phyloP scores from a whole-genome alignment of 2,888 invertebrate genomes.

The Amiota mariae region DNA sequence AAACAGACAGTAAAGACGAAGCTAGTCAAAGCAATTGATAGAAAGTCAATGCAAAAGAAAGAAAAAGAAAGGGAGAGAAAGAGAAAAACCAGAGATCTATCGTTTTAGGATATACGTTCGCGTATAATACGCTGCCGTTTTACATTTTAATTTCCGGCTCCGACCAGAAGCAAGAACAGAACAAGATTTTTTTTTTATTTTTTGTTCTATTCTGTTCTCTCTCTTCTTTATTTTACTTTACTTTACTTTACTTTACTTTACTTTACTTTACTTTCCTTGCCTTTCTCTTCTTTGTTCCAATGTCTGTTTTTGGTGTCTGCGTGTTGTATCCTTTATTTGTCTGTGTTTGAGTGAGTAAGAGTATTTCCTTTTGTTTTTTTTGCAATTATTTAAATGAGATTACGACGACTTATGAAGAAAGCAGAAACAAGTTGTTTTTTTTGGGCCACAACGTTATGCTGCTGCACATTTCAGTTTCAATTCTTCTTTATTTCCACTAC shows the following conservation, averaged over 20 bases:
- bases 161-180: constrained; percentile 25
- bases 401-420: constrained; percentile 55
- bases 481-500: too few relatives aligned
- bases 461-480: constrained; percentile 39
- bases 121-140: constrained; percentile 63
- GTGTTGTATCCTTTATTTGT: neutral
- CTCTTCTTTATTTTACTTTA: constrained; percentile 31
- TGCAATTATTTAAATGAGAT: constrained; percentile 66
- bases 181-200: constrained; percentile 20
- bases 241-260: too few relatives aligned
- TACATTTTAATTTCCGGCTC: constrained; percentile 65
- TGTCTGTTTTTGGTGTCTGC: constrained; percentile 22
- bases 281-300: constrained; percentile 15
- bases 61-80: neutral
- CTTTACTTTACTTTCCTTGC: constrained; percentile 32
- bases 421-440: constrained; percentile 51
- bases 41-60: neutral
- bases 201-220: constrained; percentile 29
- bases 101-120: constrained; percentile 20
- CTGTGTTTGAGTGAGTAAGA: neutral
- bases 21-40: neutral
- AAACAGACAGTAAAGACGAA: neutral
- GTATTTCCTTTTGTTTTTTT: constrained; percentile 30
- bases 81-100: neutral
- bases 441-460: constrained; percentile 33